Evolutionary conservation across 92 coral and sea anemone genomes (phyloP), one percentile per base, ranked within the genome.

Genomic region (Phenganax subtilis): DNA sequence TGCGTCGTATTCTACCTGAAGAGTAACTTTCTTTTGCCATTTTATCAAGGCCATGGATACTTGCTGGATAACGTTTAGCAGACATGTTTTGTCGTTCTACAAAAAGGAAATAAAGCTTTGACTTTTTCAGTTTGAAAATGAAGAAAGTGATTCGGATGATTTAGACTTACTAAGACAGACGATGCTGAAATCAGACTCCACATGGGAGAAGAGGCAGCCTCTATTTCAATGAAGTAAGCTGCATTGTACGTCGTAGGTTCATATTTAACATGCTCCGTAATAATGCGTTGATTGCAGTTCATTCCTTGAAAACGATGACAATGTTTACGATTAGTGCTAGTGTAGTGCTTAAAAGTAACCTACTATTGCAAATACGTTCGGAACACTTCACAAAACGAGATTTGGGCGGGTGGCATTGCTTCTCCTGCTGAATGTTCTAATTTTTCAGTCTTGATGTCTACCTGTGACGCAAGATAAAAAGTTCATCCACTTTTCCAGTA

Each of bases 111-210:
- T 15, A 11, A 29, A 28, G 14, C 28, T 25, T 61, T 61, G 67
- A 12, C 47, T 37, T 37, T 37, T 37, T 37, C 67, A 61, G 67
- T 15, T 3, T 28, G n/a, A 61, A 61, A 61, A 61, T 57, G 60
- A 10, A 57, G 60, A 2, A 10, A 10, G 16, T 15, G 60, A 57
- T 57, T 10, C 1, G 12, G 7, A 2, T 10, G 60, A 10, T 10
- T 15, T 2, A 65, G 59, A 84, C 89, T 63, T 85, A 96, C 99
- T 90, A 96, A 82, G 3, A 83, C 72, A 67, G 76, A 85, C 75
- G 97, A 96, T 2, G 96, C 99, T 85, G 88, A 88, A 47, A 92
- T 81, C 68, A 96, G 88, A 82, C 99, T 90, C 99, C 99, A 96
- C 82, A 96, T 86, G 4, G 99, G 99, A 12, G 99, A 88, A 0